Evolutionary conservation across 2,797 vertebrate species (phyloP).

Genomic region (Tangara arthus): DNA sequence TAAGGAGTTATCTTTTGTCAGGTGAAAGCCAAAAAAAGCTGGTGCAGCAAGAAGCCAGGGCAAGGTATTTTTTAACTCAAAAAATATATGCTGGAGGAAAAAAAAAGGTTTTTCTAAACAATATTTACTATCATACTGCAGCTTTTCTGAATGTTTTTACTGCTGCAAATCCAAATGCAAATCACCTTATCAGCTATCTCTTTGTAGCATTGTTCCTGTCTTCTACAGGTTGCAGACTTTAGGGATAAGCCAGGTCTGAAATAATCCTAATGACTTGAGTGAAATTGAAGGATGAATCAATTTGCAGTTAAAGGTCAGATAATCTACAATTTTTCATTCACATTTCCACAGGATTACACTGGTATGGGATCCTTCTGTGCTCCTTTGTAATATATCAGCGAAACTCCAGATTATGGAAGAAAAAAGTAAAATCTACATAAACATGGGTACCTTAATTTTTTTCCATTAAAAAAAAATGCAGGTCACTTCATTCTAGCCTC

Average conservation of each 20-base stretch:
- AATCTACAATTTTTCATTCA: background rate
- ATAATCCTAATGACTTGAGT: background rate
- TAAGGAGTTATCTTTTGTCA: background rate
- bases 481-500: background rate
- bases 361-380: background rate
- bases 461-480: background rate
- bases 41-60: background rate
- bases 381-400: background rate
- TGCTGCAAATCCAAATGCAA: background rate
- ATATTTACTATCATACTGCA: background rate
- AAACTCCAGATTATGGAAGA: background rate
- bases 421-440: background rate
- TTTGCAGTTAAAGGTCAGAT: background rate
- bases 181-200: background rate
- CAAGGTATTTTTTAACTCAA: background rate
- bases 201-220: background rate
- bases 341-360: background rate
- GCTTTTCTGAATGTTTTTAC: background rate
- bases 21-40: background rate
- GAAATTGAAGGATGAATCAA: background rate
- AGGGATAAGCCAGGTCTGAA: background rate
- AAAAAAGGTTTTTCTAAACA: background rate
- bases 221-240: background rate
- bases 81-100: background rate
- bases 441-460: background rate